Percentiles rank a stretch among this genome's conserved stretches.
Evolutionary conservation across 2,797 vertebrate genomes (phyloP).

Genomic region (Caiman crocodilus): DNA sequence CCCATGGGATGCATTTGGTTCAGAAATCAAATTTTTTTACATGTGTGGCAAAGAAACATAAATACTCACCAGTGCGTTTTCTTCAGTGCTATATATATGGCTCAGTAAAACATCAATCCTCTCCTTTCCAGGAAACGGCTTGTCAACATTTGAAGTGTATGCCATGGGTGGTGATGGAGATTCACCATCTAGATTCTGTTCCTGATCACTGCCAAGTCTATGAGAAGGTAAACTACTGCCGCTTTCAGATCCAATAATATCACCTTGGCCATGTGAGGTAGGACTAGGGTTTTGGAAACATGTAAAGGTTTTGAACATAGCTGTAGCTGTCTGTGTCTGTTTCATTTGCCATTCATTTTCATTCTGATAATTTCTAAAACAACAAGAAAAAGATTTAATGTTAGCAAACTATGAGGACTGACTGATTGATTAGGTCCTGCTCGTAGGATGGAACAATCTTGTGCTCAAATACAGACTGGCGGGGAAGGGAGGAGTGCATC

Average conservation of each 20-base stretch:
- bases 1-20: background rate
- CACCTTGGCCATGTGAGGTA: background rate
- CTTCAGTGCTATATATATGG: constrained; percentile 31
- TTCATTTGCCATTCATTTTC: background rate
- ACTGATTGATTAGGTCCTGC: background rate
- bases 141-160: constrained; percentile 6
- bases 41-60: background rate
- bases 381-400: background rate
- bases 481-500: too few species aligned
- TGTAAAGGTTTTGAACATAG: background rate
- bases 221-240: background rate
- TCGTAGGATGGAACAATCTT: too few species aligned
- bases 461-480: too few species aligned
- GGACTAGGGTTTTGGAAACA: background rate
- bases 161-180: background rate
- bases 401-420: background rate
- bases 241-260: background rate
- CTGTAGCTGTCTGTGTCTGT: background rate
- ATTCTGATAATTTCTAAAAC: constrained; percentile 55
- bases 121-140: constrained; percentile 1
- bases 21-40: background rate
- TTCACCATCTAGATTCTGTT: constrained; percentile 5
- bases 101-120: constrained; percentile 6
- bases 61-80: constrained; percentile 73
- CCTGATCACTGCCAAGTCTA: constrained; percentile 29